These are phyloP conservation scores for Mormyrus hasselquistii DNA, from an alignment of 2,797 vertebrate species.

Conservation along the genomic window DNA sequence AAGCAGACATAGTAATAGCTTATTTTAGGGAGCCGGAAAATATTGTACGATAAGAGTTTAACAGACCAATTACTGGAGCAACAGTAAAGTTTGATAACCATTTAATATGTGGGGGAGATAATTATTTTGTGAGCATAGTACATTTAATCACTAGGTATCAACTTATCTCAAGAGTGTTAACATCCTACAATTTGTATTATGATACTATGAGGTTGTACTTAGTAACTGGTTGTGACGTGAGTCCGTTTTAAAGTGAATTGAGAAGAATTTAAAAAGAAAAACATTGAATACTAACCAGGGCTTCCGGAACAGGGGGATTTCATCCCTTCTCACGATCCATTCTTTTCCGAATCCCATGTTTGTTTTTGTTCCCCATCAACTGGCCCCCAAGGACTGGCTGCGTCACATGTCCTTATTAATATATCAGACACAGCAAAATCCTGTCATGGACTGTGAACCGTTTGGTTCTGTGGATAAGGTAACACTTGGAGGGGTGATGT, in stretches of 20 bases:
- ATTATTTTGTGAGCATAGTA: conserved; percentile 26
- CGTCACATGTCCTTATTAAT: conserved; percentile 19
- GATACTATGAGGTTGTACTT: conserved; percentile 24
- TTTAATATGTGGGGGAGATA: conserved; percentile 39
- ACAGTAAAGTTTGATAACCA: conserved; percentile 31
- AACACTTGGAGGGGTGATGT: conserved; percentile 13
- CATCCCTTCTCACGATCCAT: background rate
- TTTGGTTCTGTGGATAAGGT: conserved; percentile 11
- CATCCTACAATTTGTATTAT: conserved; percentile 39
- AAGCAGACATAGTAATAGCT: conserved; percentile 34
- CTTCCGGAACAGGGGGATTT: conserved; percentile 17
- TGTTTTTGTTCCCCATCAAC: conserved; percentile 39
- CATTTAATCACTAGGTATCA: conserved; percentile 25
- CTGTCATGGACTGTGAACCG: background rate
- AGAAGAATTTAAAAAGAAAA: conserved; percentile 30
- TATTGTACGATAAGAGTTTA: conserved; percentile 35
- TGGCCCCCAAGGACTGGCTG: conserved; percentile 46
- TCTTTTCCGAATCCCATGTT: conserved; percentile 28
- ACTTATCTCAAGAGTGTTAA: conserved; percentile 39
- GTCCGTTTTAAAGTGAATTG: conserved; percentile 18
- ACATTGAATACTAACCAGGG: conserved; percentile 29
- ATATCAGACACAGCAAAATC: conserved; percentile 3
- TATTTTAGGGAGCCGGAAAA: conserved; percentile 1
- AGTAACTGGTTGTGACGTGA: conserved; percentile 32
- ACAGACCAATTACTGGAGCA: conserved; percentile 36